These are phyloP conservation scores for Epinotia nisella DNA, from an alignment of 2,888 invertebrate genomes.

Conservation along the genomic window DNA sequence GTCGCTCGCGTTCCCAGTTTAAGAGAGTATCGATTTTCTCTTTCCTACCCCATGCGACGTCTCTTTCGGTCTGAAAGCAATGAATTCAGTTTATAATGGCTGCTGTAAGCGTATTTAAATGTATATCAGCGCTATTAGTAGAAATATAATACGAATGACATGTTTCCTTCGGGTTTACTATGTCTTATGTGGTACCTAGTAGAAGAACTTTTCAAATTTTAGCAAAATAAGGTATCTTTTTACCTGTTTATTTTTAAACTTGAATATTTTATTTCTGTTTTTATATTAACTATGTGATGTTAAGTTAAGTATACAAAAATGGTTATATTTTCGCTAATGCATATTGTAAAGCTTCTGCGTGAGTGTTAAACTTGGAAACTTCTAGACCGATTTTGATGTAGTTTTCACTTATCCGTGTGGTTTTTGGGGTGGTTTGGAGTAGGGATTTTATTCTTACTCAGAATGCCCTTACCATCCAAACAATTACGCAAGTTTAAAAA, in stretches of 20 bases:
- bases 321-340: background rate
- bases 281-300: background rate
- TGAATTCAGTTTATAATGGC: constrained; percentile 51
- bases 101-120: constrained; percentile 21
- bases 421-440: background rate
- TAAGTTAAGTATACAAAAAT: too few species aligned
- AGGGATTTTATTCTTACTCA: background rate
- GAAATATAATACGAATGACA: too few species aligned
- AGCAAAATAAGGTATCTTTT: too few species aligned
- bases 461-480: too few species aligned
- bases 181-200: too few species aligned
- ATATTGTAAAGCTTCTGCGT: background rate
- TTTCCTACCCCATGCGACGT: constrained; percentile 58
- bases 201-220: too few species aligned
- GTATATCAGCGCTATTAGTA: background rate
- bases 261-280: background rate
- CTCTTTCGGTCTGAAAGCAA: constrained; percentile 55
- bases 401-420: background rate
- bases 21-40: constrained; percentile 60
- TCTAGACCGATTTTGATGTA: background rate
- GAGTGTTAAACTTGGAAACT: background rate
- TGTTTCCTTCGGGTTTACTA: too few species aligned
- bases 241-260: background rate
- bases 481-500: background rate
- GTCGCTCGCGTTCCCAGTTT: constrained; percentile 54